Evolutionary conservation across 1,140 invertebrate genomes (phyloP).

Genomic region (Euborellia annulipes): DNA sequence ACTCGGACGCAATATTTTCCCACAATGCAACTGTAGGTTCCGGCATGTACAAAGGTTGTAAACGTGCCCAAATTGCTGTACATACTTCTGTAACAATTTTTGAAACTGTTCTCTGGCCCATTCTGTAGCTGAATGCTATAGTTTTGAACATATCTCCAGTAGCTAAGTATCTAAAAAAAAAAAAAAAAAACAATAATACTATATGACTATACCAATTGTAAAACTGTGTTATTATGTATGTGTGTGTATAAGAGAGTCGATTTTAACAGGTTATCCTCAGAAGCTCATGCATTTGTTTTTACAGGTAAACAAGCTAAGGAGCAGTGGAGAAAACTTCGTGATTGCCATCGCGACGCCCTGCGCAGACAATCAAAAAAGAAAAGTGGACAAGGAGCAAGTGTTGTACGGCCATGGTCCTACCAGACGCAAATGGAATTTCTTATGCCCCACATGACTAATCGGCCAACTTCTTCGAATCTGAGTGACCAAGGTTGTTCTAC

Average conservation of each 20-base stretch:
- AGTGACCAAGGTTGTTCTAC: too few species aligned
- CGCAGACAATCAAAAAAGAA: too few species aligned
- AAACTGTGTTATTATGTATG: too few species aligned
- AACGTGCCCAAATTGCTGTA: constrained; percentile 19
- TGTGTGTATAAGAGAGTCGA: too few species aligned
- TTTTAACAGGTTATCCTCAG: too few species aligned
- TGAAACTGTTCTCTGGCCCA: constrained; percentile 18
- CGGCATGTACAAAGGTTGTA: constrained; percentile 17
- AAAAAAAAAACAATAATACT: constrained; percentile 5
- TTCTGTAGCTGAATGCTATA: constrained; percentile 19
- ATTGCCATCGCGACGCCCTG: too few species aligned
- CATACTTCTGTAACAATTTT: constrained; percentile 20
- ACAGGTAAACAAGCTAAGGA: background rate
- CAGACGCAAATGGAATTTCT: too few species aligned
- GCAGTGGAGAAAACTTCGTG: too few species aligned
- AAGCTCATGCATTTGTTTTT: background rate
- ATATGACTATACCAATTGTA: constrained; percentile 1
- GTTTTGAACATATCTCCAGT: constrained; percentile 10
- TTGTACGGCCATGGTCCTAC: too few species aligned
- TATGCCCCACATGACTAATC: too few species aligned
- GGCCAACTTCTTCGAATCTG: too few species aligned
- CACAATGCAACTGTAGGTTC: constrained; percentile 6
- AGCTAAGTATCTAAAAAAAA: constrained; percentile 7
- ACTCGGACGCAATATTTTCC: constrained; percentile 13
- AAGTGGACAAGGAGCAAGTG: too few species aligned